Evolutionary conservation across 2,113 vertebrate genomes (phyloP).

Genomic region (Hippocampus barbouri): DNA sequence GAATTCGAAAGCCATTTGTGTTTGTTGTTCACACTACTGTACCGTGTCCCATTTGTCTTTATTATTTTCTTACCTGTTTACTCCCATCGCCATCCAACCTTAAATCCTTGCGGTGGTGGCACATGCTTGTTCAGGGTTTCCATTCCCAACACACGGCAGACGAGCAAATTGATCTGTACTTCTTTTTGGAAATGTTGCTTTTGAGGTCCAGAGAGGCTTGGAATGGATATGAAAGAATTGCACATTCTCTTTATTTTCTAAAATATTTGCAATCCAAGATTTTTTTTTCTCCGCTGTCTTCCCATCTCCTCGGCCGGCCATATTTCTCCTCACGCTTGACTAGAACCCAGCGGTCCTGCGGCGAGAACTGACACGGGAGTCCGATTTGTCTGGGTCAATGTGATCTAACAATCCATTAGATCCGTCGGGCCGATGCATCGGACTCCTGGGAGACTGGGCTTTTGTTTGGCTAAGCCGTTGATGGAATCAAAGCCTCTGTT

Average conservation of each 20-base stretch:
- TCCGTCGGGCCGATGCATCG: constrained; percentile 45
- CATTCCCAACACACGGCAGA: not conserved
- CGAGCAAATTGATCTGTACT: not conserved
- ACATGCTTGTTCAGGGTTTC: not conserved
- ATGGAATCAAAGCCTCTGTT: constrained; percentile 70
- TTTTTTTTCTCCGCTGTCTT: not conserved
- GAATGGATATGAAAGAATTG: constrained; percentile 21
- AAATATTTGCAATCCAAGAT: not conserved
- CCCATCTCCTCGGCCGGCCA: not conserved
- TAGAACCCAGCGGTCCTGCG: constrained; percentile 28
- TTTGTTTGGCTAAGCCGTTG: constrained; percentile 69
- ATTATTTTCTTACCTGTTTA: not conserved
- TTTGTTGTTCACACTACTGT: not conserved
- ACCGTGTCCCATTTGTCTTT: not conserved
- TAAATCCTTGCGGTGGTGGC: not conserved
- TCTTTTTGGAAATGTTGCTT: constrained; percentile 22
- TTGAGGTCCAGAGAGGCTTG: constrained; percentile 37
- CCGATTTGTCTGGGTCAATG: constrained; percentile 63
- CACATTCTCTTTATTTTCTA: constrained; percentile 9
- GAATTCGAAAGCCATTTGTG: no score
- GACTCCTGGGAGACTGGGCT: constrained; percentile 54
- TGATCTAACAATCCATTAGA: constrained; percentile 63
- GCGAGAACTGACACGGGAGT: constrained; percentile 46
- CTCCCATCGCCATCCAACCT: not conserved
- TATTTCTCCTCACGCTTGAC: constrained; percentile 3